A percentile compares a stretch with the other conserved stretches of the same genome.
Evolutionary conservation across 2,888 invertebrate species (phyloP).

Genomic region (Scelioninae gen. 1): DNA sequence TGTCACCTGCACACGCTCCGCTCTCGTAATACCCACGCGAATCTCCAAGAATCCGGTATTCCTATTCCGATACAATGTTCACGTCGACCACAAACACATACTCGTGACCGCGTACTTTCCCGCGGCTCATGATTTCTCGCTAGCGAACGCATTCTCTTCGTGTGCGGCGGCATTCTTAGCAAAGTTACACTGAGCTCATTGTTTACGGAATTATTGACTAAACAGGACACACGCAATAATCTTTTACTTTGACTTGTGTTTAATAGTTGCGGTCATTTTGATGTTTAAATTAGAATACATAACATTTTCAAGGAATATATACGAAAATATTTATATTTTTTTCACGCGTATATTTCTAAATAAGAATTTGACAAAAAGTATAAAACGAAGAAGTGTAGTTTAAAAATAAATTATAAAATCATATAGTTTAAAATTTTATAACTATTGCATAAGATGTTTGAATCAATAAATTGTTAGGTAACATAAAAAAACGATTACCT

Average conservation of each 20-base stretch:
- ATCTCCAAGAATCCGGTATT: constrained; percentile 66
- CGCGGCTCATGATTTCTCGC: constrained; percentile 63
- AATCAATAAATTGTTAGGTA: too few species aligned
- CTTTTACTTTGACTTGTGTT: neutral
- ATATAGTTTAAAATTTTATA: too few species aligned
- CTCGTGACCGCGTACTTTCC: constrained; percentile 59
- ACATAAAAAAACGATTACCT: too few species aligned
- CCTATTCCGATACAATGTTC: constrained; percentile 49
- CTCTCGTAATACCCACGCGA: constrained; percentile 58
- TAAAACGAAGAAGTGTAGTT: too few species aligned
- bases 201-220: constrained; percentile 77
- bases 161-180: constrained; percentile 66
- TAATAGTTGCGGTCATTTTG: neutral
- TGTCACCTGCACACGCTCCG: constrained; percentile 77
- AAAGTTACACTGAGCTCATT: constrained; percentile 70
- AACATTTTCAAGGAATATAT: too few species aligned
- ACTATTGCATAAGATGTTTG: too few species aligned
- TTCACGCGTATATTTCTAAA: too few species aligned
- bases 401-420: too few species aligned
- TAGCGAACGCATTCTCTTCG: constrained; percentile 67
- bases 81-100: constrained; percentile 35
- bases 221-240: constrained; percentile 47
- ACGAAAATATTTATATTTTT: too few species aligned
- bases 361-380: too few species aligned
- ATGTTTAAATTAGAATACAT: too few species aligned